Conservation (phyloP, 2,888 invertebrate genomes). For the Branchellion lobata region DNA sequence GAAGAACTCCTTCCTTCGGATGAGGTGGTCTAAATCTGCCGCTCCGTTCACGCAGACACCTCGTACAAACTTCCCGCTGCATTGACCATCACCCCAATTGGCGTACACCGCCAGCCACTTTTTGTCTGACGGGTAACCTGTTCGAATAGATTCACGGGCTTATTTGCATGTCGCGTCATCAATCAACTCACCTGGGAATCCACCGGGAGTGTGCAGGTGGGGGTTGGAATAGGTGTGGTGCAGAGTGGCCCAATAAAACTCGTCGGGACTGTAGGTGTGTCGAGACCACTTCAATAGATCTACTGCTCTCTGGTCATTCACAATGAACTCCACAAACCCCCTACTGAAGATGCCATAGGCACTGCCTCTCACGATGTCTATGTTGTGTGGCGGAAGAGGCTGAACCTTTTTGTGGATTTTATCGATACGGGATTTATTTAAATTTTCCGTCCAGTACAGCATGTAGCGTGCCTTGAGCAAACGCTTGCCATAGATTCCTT, state of each 20-base stretch:
- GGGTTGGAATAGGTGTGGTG: slow-evolving; percentile 56
- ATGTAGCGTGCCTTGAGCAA: slow-evolving; percentile 49
- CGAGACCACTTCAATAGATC: slow-evolving; percentile 58
- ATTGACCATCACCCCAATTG: slow-evolving; percentile 52
- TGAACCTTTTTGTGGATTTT: slow-evolving; percentile 52
- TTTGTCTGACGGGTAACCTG: slow-evolving; percentile 53
- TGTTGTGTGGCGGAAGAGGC: slow-evolving; percentile 52
- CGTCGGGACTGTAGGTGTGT: slow-evolving; percentile 59
- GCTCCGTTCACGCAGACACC: slow-evolving; percentile 57
- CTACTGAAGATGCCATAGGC: slow-evolving; percentile 60
- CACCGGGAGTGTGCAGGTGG: slow-evolving; percentile 56
- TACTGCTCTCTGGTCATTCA: slow-evolving; percentile 54
- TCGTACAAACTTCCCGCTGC: slow-evolving; percentile 51
- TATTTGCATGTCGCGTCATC: too few relatives aligned
- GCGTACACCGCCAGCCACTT: slow-evolving; percentile 54
- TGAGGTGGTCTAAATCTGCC: slow-evolving; percentile 53
- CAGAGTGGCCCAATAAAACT: slow-evolving; percentile 61
- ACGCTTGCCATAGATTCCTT: slow-evolving; percentile 56
- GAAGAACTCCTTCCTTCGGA: slow-evolving; percentile 53
- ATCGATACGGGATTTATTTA: slow-evolving; percentile 50
- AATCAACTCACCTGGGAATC: slow-evolving; percentile 59
- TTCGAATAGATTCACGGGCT: too few relatives aligned
- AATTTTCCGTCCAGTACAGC: slow-evolving; percentile 51
- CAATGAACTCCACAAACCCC: slow-evolving; percentile 57
- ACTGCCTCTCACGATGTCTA: slow-evolving; percentile 58